A percentile compares a stretch with the other conserved stretches of the same genome.
Conservation (phyloP, 2,113 vertebrate species). For the Nicator chloris region DNA sequence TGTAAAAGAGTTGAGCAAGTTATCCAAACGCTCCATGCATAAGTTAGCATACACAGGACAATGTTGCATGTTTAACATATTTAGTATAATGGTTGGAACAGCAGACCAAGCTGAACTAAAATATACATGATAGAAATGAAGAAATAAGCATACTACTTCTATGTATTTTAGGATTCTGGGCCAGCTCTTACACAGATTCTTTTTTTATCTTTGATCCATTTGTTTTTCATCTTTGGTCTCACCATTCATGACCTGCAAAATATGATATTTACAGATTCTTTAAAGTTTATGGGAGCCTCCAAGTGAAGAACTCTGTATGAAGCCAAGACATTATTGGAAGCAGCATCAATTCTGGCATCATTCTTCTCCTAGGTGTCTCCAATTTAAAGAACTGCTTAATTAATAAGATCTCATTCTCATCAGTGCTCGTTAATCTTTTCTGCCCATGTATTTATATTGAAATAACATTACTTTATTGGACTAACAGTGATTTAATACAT, state of each 20-base stretch:
- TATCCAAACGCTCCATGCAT: neutral
- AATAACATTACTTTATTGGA: constrained; percentile 17
- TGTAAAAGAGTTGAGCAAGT: neutral
- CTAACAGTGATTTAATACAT: neutral
- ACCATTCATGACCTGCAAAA: neutral
- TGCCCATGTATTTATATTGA: neutral
- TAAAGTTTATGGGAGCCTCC: neutral
- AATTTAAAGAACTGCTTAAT: neutral
- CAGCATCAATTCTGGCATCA: neutral
- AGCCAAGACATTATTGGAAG: neutral
- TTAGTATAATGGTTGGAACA: neutral
- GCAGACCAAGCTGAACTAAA: neutral
- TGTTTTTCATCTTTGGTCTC: neutral
- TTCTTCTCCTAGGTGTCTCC: neutral
- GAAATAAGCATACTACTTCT: neutral
- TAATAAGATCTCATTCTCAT: neutral
- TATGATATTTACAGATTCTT: neutral
- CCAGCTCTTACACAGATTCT: neutral
- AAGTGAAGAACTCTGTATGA: neutral
- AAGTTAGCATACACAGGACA: neutral
- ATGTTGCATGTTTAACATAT: neutral
- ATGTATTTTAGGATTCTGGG: neutral
- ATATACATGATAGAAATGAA: neutral
- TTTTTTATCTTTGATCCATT: neutral
- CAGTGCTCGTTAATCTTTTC: neutral